Evolutionary conservation across 2,113 vertebrate genomes (phyloP).

Genomic region (Holacanthus passer): DNA sequence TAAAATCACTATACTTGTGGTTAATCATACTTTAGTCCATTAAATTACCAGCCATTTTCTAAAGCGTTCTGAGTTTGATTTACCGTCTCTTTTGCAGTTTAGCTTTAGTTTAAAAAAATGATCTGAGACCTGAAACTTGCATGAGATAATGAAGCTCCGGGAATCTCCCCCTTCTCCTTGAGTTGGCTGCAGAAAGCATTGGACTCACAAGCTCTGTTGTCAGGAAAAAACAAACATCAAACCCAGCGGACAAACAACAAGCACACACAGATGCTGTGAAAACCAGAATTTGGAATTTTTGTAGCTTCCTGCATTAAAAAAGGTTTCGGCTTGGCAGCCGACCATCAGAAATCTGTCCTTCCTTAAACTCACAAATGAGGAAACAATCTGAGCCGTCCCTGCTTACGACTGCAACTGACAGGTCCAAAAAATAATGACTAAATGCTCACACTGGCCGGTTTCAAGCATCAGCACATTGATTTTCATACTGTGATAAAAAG

Average conservation of each 20-base stretch:
- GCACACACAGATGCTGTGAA: slow-evolving; percentile 1
- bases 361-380: background rate
- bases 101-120: background rate
- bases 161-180: background rate
- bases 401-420: background rate
- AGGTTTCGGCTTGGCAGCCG: background rate
- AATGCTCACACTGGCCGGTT: background rate
- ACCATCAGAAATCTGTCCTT: background rate
- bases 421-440: background rate
- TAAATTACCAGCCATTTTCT: background rate
- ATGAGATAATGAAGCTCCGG: slow-evolving; percentile 18
- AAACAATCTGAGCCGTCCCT: fast-evolving
- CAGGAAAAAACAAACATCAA: background rate
- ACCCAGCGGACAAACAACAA: background rate
- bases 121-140: background rate
- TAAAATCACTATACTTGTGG: background rate
- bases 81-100: background rate
- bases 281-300: background rate
- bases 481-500: background rate
- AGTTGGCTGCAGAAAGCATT: background rate
- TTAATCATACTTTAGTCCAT: background rate
- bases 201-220: background rate
- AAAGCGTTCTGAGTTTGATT: background rate
- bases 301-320: background rate
- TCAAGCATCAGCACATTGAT: slow-evolving; percentile 23